Evolutionary conservation across 2,888 invertebrate genomes (phyloP).

Genomic region (Baronia brevicornis): DNA sequence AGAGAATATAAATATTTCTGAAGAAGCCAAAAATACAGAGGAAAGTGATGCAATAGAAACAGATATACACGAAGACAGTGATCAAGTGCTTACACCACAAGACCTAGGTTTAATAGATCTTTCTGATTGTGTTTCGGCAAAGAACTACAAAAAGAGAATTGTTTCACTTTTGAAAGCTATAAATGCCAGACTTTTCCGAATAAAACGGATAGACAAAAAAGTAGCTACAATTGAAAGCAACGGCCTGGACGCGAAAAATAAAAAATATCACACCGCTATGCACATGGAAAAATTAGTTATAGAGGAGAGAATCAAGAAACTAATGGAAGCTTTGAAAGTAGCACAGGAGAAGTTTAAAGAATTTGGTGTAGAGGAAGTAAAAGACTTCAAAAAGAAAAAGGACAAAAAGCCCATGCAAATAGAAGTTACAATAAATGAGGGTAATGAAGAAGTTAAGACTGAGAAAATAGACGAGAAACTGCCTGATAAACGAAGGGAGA

Average conservation of each 20-base stretch:
- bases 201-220: slow-evolving; percentile 39
- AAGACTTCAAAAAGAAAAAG: slow-evolving; percentile 24
- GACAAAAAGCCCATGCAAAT: slow-evolving; percentile 18
- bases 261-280: slow-evolving; percentile 55
- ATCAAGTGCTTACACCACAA: slow-evolving; percentile 37
- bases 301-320: slow-evolving; percentile 35
- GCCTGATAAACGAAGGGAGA: slow-evolving; percentile 24
- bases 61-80: slow-evolving; percentile 43
- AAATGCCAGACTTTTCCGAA: slow-evolving; percentile 33
- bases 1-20: neutral
- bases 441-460: slow-evolving; percentile 19
- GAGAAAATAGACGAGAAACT: slow-evolving; percentile 15
- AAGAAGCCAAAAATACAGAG: slow-evolving; percentile 26
- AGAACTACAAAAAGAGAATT: slow-evolving; percentile 44
- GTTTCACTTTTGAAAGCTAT: slow-evolving; percentile 40
- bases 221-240: slow-evolving; percentile 46
- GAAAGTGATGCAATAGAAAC: slow-evolving; percentile 57
- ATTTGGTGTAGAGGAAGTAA: slow-evolving; percentile 23
- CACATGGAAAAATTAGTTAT: slow-evolving; percentile 42
- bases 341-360: slow-evolving; percentile 37
- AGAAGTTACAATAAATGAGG: slow-evolving; percentile 24
- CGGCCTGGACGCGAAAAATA: slow-evolving; percentile 44
- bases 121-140: slow-evolving; percentile 39
- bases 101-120: slow-evolving; percentile 46
- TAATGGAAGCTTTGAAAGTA: slow-evolving; percentile 34